phyloP scores from a whole-genome alignment of 2,797 vertebrate species.

The Myotis myotis region DNA sequence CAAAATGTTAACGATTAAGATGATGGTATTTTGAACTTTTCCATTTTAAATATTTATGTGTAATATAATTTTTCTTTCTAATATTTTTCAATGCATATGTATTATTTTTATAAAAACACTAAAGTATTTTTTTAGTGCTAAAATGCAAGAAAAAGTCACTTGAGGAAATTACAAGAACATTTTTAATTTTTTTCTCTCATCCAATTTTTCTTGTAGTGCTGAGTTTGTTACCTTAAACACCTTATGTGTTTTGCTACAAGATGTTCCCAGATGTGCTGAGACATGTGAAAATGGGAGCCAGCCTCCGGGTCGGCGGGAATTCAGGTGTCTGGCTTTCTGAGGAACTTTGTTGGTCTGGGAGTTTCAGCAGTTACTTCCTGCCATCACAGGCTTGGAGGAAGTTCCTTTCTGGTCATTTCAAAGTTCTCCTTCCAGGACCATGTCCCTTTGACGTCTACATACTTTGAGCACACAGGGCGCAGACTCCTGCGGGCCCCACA shows the following conservation, averaged over 20 bases:
- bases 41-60: not conserved
- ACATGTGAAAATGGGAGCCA: not conserved
- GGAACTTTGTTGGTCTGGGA: not conserved
- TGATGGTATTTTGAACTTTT: conserved; percentile 6
- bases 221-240: not conserved
- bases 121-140: not conserved
- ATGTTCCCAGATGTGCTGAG: not conserved
- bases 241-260: not conserved
- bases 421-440: not conserved
- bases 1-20: not conserved
- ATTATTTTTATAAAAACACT: not conserved
- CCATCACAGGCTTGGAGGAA: not conserved
- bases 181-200: not conserved
- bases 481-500: not conserved
- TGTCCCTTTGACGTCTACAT: not conserved
- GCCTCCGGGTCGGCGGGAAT: not conserved
- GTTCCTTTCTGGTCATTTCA: not conserved
- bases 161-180: not conserved
- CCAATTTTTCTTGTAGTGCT: not conserved
- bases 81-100: not conserved
- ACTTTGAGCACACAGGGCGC: not conserved
- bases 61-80: not conserved
- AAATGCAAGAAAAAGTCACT: not conserved
- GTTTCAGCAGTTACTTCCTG: not conserved
- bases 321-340: not conserved